Conservation (phyloP, 2,797 vertebrate genomes). For the Aldrovandia affinis region DNA sequence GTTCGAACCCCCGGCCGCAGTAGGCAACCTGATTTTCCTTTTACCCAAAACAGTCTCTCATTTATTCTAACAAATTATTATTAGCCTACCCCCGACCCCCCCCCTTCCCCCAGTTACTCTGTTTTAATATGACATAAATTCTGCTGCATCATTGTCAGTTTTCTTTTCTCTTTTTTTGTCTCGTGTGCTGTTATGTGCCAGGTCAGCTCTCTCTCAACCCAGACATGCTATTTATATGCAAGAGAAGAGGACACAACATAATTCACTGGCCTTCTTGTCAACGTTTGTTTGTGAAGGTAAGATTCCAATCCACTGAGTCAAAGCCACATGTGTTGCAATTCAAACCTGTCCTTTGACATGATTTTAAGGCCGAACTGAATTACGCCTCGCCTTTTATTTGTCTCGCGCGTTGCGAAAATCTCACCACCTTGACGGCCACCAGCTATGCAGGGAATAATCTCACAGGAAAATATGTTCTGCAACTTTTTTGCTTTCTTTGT, state of each 20-base stretch:
- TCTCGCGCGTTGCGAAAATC: not conserved
- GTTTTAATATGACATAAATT: too few species aligned
- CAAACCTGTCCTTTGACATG: not conserved
- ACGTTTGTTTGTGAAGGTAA: not conserved
- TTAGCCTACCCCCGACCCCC: too few species aligned
- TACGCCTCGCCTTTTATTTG: not conserved
- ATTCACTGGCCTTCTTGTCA: conserved; percentile 2
- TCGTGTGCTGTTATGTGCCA: too few species aligned
- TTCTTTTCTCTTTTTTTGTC: too few species aligned
- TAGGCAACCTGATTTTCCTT: too few species aligned
- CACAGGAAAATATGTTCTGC: not conserved
- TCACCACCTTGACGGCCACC: not conserved
- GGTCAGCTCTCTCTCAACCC: too few species aligned
- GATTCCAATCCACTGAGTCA: not conserved
- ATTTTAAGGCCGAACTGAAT: not conserved
- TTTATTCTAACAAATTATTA: too few species aligned
- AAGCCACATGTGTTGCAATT: not conserved
- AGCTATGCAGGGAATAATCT: not conserved
- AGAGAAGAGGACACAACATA: not conserved
- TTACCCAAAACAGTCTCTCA: too few species aligned
- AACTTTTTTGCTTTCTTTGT: not conserved
- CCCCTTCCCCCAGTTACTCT: too few species aligned
- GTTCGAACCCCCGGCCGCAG: too few species aligned
- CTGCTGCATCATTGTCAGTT: too few species aligned
- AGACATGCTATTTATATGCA: too few species aligned